These are phyloP conservation scores for Eupithecia inturbata DNA, from an alignment of 2,888 invertebrate species.

Conservation along the genomic window DNA sequence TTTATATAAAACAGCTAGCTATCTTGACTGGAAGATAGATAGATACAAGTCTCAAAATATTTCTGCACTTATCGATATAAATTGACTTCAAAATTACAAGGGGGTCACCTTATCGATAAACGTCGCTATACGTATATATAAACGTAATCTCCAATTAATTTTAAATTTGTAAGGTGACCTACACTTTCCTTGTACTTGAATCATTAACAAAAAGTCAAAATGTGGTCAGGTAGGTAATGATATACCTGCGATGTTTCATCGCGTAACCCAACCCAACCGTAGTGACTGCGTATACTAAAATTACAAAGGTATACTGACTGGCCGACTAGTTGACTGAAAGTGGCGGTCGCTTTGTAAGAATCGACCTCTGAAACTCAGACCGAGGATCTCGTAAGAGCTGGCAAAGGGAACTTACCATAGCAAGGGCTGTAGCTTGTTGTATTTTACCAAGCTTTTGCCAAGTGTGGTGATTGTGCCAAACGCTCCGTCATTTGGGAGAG, in stretches of 20 bases:
- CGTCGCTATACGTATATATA: too few relatives aligned
- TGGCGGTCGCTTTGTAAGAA: neutral
- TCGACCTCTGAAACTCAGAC: neutral
- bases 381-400: neutral
- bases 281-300: neutral
- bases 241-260: conserved; percentile 18
- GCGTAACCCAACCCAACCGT: conserved; percentile 14
- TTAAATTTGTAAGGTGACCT: conserved; percentile 22
- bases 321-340: neutral
- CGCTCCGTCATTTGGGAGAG: too few relatives aligned
- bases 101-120: too few relatives aligned
- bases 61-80: too few relatives aligned
- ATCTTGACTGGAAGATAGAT: too few relatives aligned
- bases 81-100: too few relatives aligned
- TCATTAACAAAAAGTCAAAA: conserved; percentile 2
- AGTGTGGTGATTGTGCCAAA: too few relatives aligned
- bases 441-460: too few relatives aligned
- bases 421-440: too few relatives aligned
- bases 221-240: conserved; percentile 9
- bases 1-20: too few relatives aligned
- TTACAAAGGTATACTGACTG: neutral
- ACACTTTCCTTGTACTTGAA: conserved; percentile 15
- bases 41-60: too few relatives aligned
- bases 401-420: neutral
- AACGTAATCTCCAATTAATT: neutral